Conservation (phyloP, 2,797 vertebrate species). For the Anableps anableps region DNA sequence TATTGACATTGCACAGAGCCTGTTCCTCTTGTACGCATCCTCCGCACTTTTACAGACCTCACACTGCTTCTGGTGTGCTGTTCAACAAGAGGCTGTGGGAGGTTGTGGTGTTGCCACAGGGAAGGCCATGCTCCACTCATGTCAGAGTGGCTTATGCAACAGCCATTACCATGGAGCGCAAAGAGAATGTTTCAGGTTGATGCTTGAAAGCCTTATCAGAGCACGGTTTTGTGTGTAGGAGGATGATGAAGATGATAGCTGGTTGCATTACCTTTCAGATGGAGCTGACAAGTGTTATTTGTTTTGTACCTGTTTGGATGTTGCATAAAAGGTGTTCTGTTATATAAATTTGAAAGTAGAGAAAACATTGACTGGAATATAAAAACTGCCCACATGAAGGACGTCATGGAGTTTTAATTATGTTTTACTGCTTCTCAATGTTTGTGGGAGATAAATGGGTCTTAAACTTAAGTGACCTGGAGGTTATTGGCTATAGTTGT, state of each 20-base stretch:
- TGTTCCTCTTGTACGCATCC: slow-evolving; percentile 31
- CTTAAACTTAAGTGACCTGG: neutral
- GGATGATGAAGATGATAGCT: slow-evolving; percentile 55
- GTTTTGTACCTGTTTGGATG: slow-evolving; percentile 23
- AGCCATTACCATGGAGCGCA: slow-evolving; percentile 70
- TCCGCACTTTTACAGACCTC: slow-evolving; percentile 52
- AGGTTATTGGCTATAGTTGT: neutral
- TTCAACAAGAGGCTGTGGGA: slow-evolving; percentile 74
- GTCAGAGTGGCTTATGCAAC: slow-evolving; percentile 79
- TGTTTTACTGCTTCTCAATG: neutral
- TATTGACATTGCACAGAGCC: slow-evolving; percentile 52
- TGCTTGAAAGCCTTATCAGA: slow-evolving; percentile 61
- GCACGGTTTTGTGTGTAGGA: slow-evolving; percentile 60
- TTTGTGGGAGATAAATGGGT: neutral
- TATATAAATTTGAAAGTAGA: slow-evolving; percentile 4
- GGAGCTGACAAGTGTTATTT: slow-evolving; percentile 50
- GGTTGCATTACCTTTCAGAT: slow-evolving; percentile 52
- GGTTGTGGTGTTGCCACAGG: slow-evolving; percentile 69
- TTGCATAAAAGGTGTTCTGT: slow-evolving; percentile 55
- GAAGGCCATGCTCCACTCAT: slow-evolving; percentile 66
- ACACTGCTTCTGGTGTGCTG: slow-evolving; percentile 47
- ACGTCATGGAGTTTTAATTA: neutral
- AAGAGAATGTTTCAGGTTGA: slow-evolving; percentile 57
- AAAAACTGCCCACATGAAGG: neutral
- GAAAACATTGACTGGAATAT: slow-evolving; percentile 1